Base-by-base conservation (phyloP, 2,797 vertebrate species). In the Cyclopterus lumpus region DNA sequence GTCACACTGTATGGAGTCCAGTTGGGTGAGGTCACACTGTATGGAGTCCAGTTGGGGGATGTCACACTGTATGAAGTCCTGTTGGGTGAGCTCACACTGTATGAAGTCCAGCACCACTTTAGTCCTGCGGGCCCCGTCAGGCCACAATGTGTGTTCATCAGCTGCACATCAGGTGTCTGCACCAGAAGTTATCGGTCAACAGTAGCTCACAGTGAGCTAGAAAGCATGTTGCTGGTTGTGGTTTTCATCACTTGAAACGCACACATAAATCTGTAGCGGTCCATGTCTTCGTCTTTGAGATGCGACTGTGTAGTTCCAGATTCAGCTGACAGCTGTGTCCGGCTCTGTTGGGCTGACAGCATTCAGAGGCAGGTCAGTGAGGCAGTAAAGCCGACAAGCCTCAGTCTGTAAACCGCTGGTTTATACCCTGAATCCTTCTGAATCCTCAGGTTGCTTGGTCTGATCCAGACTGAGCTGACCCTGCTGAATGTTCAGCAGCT, bases 331-430 rank as follows among this genome's bases (percentile, higher is more conserved):
- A 40, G 58, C 71, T 65, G 62, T 34, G 32, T 59, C 67, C 55
- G 63, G 49, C 38, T 83, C 69, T 82, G 74, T 81, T 84, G 81
- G 80, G 78, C 75, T 67, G 75, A 73, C 16, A 55, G 67, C 60
- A 78, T n/a, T 38, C 20, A 34, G 42, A 58, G 30, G 72, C 74
- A 6, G 24, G 51, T 57, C 61, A 54, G 26, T 32, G 12, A 36
- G 73, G 64, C 64, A 76, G 61, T 49, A 67, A 66, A 34, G 58
- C 55, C 65, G 36, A 53, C 20, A 20, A 38, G 32, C 44, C 57
- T 72, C 15, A 18, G 51, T 44, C 77, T 62, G 38, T 75, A 10
- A n/a, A 40, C 40, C 61, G 58, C 81, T 81, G 76, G 54, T 72
- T 83, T 70, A 55, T 67, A 81, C 20, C 55, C 40, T 42, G 49